Percentiles rank a stretch among this genome's conserved stretches.
phyloP scores from a whole-genome alignment of 2,888 invertebrate species.

The Calliscelio sp. region DNA sequence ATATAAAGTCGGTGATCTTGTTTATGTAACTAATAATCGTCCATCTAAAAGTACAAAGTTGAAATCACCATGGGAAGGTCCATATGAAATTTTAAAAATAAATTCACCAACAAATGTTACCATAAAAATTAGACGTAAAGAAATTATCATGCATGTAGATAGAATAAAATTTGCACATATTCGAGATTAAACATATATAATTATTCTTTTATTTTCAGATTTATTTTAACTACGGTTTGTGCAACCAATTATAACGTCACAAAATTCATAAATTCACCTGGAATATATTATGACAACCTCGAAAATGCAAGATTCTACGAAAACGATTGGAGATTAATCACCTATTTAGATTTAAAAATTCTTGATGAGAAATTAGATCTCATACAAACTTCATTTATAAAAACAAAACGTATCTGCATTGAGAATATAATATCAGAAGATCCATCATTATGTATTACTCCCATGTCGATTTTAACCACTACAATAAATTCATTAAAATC shows the following conservation, averaged over 20 bases:
- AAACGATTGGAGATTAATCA: constrained; percentile 30
- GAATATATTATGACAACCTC: constrained; percentile 19
- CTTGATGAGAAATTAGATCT: constrained; percentile 22
- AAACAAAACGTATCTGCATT: not conserved
- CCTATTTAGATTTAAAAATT: constrained; percentile 24
- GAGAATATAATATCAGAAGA: not conserved
- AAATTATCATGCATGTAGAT: not conserved
- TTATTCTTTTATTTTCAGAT: constrained; percentile 6
- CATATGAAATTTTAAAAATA: constrained; percentile 28
- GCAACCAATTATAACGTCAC: not conserved
- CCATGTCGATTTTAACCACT: not conserved
- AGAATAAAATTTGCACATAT: constrained; percentile 7
- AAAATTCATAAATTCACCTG: not conserved
- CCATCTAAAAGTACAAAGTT: not conserved
- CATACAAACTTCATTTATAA: not conserved
- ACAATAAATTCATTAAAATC: constrained; percentile 18
- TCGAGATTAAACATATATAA: constrained; percentile 11
- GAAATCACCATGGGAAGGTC: constrained; percentile 13
- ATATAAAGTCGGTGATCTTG: constrained; percentile 68
- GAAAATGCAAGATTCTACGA: constrained; percentile 15
- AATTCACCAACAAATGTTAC: constrained; percentile 14
- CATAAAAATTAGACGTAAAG: not conserved
- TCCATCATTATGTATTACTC: not conserved
- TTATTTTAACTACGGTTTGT: not conserved
- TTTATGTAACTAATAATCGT: constrained; percentile 41